Evolutionary conservation across 2,797 vertebrate genomes (phyloP).

Genomic region (Calcarius lapponicus): DNA sequence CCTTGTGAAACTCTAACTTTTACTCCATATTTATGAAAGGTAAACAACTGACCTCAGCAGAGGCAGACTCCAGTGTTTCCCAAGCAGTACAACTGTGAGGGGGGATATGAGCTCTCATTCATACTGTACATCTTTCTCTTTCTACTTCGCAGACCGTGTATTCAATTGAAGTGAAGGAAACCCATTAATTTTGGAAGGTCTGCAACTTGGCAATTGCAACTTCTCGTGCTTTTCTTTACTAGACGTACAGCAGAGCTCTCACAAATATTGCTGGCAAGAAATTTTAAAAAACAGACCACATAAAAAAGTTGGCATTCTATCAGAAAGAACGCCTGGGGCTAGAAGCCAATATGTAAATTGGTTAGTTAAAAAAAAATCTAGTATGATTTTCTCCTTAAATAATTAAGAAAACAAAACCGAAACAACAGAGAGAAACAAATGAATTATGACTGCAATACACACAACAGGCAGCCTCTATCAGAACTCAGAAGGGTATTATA

Average conservation of each 20-base stretch:
- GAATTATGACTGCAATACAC: conserved; percentile 80
- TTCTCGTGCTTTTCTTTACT: conserved; percentile 43
- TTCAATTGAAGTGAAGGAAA: conserved; percentile 56
- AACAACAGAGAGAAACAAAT: conserved; percentile 80
- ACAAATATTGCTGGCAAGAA: conserved; percentile 73
- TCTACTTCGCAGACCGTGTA: neutral
- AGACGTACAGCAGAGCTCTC: conserved; percentile 58
- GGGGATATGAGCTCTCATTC: neutral
- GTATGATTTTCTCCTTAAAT: conserved; percentile 72
- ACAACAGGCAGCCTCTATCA: conserved; percentile 82
- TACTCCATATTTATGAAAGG: conserved; percentile 19
- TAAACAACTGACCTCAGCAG: conserved; percentile 54
- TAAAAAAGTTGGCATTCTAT: conserved; percentile 75
- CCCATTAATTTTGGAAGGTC: conserved; percentile 64
- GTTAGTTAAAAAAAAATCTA: conserved; percentile 51
- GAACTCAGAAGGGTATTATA: conserved; percentile 95
- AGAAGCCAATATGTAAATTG: conserved; percentile 74
- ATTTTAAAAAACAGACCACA: conserved; percentile 71
- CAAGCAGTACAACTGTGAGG: neutral
- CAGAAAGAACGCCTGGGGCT: conserved; percentile 70
- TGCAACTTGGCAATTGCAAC: conserved; percentile 45
- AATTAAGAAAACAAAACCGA: conserved; percentile 75
- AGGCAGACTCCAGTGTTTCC: neutral
- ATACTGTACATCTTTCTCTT: conserved; percentile 31
- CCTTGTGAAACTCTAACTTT: conserved; percentile 41